Evolutionary conservation across 2,888 invertebrate species (phyloP).

Genomic region (Cephus runcator): DNA sequence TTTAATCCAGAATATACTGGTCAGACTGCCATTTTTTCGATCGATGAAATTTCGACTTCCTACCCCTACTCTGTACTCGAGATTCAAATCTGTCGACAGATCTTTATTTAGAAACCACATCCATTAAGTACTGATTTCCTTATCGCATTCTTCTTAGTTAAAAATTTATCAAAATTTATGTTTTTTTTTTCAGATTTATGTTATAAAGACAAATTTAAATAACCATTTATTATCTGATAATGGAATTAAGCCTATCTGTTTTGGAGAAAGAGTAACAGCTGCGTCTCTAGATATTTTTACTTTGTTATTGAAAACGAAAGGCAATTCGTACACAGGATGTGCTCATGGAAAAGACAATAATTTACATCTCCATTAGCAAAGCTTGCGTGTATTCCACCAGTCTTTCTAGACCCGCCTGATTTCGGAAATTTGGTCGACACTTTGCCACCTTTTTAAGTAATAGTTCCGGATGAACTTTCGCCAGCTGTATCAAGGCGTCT

Average conservation of each 20-base stretch:
- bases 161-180: background rate
- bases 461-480: conserved; percentile 68
- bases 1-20: background rate
- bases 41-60: background rate
- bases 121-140: background rate
- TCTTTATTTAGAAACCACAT: background rate
- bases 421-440: conserved; percentile 72
- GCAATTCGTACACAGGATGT: background rate
- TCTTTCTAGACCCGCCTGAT: conserved; percentile 66
- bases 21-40: background rate
- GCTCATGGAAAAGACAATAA: background rate
- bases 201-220: background rate
- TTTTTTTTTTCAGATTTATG: background rate
- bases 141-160: background rate
- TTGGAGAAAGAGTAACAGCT: background rate
- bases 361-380: background rate
- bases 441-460: conserved; percentile 71
- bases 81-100: background rate
- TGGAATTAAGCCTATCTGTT: background rate
- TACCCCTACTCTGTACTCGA: background rate
- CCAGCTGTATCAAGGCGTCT: conserved; percentile 69
- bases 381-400: conserved; percentile 36
- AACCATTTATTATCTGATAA: background rate
- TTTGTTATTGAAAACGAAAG: background rate
- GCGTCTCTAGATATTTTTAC: background rate